phyloP scores from a whole-genome alignment of 2,888 invertebrate genomes.

The Gymnoscelis rufifasciata region DNA sequence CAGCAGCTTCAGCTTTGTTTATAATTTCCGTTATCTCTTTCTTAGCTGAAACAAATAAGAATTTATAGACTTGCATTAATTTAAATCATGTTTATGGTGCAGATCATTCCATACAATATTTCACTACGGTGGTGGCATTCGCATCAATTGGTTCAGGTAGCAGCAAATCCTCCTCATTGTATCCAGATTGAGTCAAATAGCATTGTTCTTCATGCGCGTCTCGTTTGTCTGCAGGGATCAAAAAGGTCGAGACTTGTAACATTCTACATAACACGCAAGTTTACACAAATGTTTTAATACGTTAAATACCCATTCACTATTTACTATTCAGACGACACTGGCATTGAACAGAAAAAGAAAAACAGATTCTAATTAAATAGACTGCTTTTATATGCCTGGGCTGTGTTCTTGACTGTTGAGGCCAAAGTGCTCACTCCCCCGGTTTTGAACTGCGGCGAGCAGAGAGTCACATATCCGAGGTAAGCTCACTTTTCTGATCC shows the following conservation, averaged over 20 bases:
- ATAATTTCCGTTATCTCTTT: slow-evolving; percentile 51
- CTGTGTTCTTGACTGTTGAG: slow-evolving; percentile 83
- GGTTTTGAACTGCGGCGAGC: slow-evolving; percentile 80
- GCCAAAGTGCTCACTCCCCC: slow-evolving; percentile 91
- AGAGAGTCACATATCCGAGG: slow-evolving; percentile 27
- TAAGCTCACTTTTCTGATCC: not conserved
- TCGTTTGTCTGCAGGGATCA: slow-evolving; percentile 36
- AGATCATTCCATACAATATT: slow-evolving; percentile 45
- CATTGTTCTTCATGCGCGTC: slow-evolving; percentile 51
- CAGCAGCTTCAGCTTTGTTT: slow-evolving; percentile 40
- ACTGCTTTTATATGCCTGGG: too few species aligned
- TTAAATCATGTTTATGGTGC: not conserved
- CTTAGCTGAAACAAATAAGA: slow-evolving; percentile 38
- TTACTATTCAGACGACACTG: too few species aligned
- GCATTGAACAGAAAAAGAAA: too few species aligned
- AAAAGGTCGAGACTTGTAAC: too few species aligned
- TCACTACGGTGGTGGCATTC: slow-evolving; percentile 44
- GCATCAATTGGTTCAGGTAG: slow-evolving; percentile 52
- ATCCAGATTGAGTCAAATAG: slow-evolving; percentile 44
- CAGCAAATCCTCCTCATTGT: slow-evolving; percentile 41
- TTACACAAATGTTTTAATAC: too few species aligned
- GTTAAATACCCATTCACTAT: too few species aligned
- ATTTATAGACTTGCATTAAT: not conserved
- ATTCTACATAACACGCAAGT: too few species aligned
- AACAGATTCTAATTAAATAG: too few species aligned